Conservation (phyloP, 2,113 vertebrate genomes). For the Gadus macrocephalus region DNA sequence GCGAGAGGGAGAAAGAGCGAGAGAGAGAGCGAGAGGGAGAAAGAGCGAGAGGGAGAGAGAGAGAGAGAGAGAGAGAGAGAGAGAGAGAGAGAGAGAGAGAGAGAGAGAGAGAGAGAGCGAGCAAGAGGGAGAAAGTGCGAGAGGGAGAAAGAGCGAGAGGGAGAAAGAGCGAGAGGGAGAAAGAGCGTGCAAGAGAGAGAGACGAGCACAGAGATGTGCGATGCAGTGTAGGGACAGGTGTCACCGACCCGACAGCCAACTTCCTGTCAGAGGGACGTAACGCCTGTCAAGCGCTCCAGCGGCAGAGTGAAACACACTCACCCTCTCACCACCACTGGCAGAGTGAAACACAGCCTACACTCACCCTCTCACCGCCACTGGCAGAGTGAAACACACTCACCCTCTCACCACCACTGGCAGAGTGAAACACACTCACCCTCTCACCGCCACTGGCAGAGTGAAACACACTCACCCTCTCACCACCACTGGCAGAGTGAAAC, state of each 20-base stretch:
- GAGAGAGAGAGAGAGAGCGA: background rate
- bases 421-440: too few species aligned
- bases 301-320: conserved; percentile 6
- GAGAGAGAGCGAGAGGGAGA: too few species aligned
- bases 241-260: conserved; percentile 12
- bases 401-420: background rate
- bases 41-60: background rate
- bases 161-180: too few species aligned
- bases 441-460: background rate
- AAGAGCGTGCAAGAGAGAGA: conserved; percentile 3
- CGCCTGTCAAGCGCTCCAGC: background rate
- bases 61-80: too few species aligned
- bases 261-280: background rate
- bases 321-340: background rate
- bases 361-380: background rate
- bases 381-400: conserved; percentile 1
- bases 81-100: background rate
- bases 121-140: background rate
- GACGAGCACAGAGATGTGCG: background rate
- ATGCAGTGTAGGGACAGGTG: background rate
- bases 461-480: conserved; percentile 1
- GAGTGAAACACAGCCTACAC: background rate
- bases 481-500: conserved; percentile 1
- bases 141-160: background rate
- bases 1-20: background rate